phyloP scores from a whole-genome alignment of 2,888 invertebrate species.

The Trichogramma evanescens region DNA sequence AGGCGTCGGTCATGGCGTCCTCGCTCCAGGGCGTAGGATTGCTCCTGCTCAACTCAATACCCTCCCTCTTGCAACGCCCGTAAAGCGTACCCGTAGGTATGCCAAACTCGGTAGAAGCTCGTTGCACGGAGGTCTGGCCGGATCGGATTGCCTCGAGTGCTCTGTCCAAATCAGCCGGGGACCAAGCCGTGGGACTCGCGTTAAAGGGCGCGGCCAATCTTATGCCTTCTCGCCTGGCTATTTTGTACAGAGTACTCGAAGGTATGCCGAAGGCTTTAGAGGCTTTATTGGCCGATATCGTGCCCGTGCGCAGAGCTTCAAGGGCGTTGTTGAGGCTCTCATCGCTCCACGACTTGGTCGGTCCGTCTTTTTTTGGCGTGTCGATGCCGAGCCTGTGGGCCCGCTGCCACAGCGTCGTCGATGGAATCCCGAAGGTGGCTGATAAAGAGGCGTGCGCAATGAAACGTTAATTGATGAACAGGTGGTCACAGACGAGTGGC shows the following conservation, averaged over 20 bases:
- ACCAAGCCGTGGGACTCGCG: conserved; percentile 84
- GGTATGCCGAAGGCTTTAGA: conserved; percentile 88
- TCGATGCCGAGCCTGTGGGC: conserved; percentile 84
- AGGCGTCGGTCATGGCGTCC: conserved; percentile 83
- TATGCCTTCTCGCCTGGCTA: conserved; percentile 83
- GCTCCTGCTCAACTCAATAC: conserved; percentile 79
- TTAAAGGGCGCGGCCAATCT: conserved; percentile 83
- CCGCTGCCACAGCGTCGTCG: conserved; percentile 85
- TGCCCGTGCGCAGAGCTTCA: conserved; percentile 74
- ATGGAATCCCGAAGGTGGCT: conserved; percentile 80
- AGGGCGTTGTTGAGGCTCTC: conserved; percentile 75
- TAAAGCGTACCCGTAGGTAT: conserved; percentile 85
- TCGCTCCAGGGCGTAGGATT: conserved; percentile 94
- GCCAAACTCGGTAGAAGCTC: conserved; percentile 78
- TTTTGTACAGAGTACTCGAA: conserved; percentile 85
- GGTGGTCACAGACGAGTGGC: background rate
- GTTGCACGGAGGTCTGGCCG: conserved; percentile 76
- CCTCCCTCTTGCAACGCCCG: conserved; percentile 82
- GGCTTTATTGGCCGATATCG: conserved; percentile 84
- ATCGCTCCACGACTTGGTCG: conserved; percentile 82
- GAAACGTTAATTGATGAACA: background rate
- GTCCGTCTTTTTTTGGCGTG: conserved; percentile 84
- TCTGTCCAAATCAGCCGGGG: conserved; percentile 73
- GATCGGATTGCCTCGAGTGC: conserved; percentile 76
- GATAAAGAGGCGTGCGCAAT: conserved; percentile 31